Evolutionary conservation across 2,888 invertebrate genomes (phyloP).

Genomic region (Chloroclystis v-ata): DNA sequence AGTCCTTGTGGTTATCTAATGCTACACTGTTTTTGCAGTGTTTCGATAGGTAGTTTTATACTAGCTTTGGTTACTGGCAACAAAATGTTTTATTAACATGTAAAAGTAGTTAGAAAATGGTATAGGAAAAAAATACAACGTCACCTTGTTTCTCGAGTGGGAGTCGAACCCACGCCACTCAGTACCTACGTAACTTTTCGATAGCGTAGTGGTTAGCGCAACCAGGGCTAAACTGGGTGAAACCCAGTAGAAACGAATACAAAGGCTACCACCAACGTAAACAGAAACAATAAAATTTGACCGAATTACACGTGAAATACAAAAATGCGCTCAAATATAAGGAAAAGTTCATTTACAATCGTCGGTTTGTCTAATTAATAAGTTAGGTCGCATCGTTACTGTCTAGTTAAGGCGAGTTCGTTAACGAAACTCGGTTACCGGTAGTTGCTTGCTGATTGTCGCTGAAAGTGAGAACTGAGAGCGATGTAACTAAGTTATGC

Average conservation of each 20-base stretch:
- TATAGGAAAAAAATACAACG: no score
- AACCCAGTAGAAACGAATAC: neutral
- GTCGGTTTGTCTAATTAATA: constrained; percentile 60
- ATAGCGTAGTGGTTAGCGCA: no score
- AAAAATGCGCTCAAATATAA: constrained; percentile 26
- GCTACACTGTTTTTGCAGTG: no score
- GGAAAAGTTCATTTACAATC: constrained; percentile 46
- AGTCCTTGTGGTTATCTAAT: no score
- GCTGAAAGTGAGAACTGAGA: constrained; percentile 53
- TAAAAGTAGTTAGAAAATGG: no score
- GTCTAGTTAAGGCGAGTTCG: constrained; percentile 65
- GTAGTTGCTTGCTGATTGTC: constrained; percentile 59
- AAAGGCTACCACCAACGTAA: neutral
- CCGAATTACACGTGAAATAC: constrained; percentile 14
- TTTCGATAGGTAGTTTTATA: no score
- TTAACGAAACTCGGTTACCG: constrained; percentile 64
- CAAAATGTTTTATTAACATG: no score
- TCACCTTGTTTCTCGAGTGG: no score
- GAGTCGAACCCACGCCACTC: no score
- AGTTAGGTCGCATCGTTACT: constrained; percentile 60
- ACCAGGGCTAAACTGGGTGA: no score
- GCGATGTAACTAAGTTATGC: constrained; percentile 13
- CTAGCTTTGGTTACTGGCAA: no score
- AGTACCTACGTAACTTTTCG: no score
- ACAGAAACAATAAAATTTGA: neutral